Evolutionary conservation across 2,797 vertebrate species (phyloP), one percentile per base, ranked within the genome.

Genomic region (Microctenopoma stevenorrisi): DNA sequence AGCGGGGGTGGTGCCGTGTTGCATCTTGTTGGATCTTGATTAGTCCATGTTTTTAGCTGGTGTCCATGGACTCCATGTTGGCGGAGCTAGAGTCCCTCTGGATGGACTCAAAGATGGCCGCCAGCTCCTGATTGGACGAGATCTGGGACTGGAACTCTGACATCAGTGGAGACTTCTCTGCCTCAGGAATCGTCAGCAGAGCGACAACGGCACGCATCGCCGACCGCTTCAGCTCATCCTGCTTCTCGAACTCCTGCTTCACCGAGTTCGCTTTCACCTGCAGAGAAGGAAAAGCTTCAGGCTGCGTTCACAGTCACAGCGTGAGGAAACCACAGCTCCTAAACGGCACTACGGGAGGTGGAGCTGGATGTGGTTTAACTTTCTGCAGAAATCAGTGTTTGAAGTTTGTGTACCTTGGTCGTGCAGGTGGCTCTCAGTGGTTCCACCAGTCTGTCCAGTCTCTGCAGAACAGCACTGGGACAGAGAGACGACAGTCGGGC

Each of bases 1-100:
- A 90, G 90, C 88, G 56, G 63, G 63, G 50, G 71, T 76, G 83
- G 81, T 85, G 88, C 82, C 53, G 33, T 84, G 87, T 84, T 85
- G 88, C 83, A 88, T 90, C 22, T 43, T 83, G 86, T 22, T 22
- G 83, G 83, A 70, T 62, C 12, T 64, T 46, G 64, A 48, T 26
- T 28, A 26, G 76, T 85, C 59, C 40, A 14, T 82, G 92, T 96
- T 35, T 86, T 52, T 92, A 99, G 92, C 97, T 99, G 93, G 97
- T 99, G 96, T 99, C 97, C 97, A 99, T 99, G 87, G 96, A 98
- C 93, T 99, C 97, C 95, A 98, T 96, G 91, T 97, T 98, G 91
- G 97, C 95, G 26, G 96, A 97, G 82, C 96, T 96, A 71, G 97
- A 98, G 95, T 99, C 97, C 93, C 98, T 96, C 90, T 99, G 98